Evolutionary conservation across 1,140 invertebrate species (phyloP).

Genomic region (Sitobion miscanthi): DNA sequence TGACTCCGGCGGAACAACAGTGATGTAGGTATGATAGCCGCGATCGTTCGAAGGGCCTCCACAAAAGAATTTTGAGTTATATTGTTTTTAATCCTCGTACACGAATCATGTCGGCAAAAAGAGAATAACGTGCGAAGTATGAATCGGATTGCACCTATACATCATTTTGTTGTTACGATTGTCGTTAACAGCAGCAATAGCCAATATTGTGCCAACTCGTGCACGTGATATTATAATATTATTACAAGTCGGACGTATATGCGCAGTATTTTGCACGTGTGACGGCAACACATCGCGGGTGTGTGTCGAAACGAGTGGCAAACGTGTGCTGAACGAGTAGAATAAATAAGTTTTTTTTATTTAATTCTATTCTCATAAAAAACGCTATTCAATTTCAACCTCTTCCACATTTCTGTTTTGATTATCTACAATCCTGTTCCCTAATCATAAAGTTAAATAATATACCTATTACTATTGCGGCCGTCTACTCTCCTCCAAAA

Average conservation of each 20-base stretch:
- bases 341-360: background rate
- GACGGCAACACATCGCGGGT: background rate
- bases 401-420: too few relatives aligned
- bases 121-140: background rate
- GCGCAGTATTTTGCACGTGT: background rate
- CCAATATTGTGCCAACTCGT: background rate
- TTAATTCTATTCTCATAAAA: too few relatives aligned
- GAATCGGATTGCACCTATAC: background rate
- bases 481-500: too few relatives aligned
- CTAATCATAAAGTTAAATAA: too few relatives aligned
- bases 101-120: background rate
- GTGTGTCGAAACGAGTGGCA: background rate
- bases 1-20: too few relatives aligned
- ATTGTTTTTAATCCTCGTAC: background rate
- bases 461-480: too few relatives aligned
- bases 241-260: background rate
- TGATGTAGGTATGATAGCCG: too few relatives aligned
- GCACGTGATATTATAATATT: background rate
- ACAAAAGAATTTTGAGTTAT: too few relatives aligned
- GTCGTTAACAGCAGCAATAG: background rate
- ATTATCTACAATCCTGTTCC: too few relatives aligned
- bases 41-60: background rate
- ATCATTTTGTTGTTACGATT: background rate
- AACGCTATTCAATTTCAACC: too few relatives aligned
- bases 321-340: background rate